Conservation (phyloP, 2,797 vertebrate genomes). For the Sebastiscus tertius region DNA sequence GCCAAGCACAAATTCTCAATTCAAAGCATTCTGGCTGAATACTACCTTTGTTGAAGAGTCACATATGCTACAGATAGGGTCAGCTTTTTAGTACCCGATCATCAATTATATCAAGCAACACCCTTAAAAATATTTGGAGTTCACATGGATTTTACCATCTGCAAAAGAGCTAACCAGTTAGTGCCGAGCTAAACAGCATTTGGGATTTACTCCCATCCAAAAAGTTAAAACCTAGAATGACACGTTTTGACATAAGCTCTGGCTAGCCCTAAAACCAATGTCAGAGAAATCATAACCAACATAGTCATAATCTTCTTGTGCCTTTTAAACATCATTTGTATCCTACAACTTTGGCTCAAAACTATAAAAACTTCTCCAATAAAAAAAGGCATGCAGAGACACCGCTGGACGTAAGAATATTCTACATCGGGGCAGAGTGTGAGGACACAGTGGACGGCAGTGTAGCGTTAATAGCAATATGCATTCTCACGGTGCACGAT, state of each 20-base stretch:
- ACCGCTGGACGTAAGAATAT: neutral
- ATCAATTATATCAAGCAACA: neutral
- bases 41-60: neutral
- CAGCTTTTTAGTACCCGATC: neutral
- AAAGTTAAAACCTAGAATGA: neutral
- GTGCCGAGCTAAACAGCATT: neutral
- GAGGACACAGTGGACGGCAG: neutral
- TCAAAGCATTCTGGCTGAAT: neutral
- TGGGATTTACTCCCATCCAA: neutral
- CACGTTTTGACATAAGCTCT: neutral
- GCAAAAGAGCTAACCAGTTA: neutral
- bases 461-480: neutral
- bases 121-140: neutral
- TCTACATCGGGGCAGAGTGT: neutral
- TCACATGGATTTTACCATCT: neutral
- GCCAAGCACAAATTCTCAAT: neutral
- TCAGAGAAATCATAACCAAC: conserved; percentile 7
- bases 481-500: neutral
- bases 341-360: conserved; percentile 3
- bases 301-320: neutral
- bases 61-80: neutral
- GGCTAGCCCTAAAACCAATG: conserved; percentile 6
- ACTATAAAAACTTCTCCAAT: neutral
- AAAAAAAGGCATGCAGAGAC: neutral
- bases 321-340: conserved; percentile 5